Evolutionary conservation across 1,140 invertebrate species (phyloP).

Genomic region (Drosophila aff.): DNA sequence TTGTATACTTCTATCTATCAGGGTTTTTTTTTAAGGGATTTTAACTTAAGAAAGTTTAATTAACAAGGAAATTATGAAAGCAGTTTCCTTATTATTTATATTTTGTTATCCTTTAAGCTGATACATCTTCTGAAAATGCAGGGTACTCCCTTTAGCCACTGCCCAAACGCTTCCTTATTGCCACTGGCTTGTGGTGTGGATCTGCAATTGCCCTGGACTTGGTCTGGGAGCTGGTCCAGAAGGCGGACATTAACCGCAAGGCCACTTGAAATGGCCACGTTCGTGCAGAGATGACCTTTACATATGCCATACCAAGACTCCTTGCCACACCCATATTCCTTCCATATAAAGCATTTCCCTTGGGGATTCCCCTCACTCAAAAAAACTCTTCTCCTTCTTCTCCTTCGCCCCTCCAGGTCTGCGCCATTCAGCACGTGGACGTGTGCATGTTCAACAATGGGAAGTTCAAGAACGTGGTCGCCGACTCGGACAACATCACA

Average conservation of each 20-base stretch:
- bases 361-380: background rate
- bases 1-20: background rate
- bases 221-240: background rate
- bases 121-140: background rate
- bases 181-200: background rate
- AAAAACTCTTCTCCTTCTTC: background rate
- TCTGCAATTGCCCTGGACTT: background rate
- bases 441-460: conserved; percentile 99
- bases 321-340: too few relatives aligned
- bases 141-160: background rate
- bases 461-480: conserved; percentile 99
- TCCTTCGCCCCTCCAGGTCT: conserved; percentile 86
- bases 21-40: background rate
- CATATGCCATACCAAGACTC: background rate
- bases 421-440: conserved; percentile 98
- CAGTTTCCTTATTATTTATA: background rate
- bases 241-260: conserved; percentile 6
- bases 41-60: background rate
- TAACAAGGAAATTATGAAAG: background rate
- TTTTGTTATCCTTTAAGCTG: background rate
- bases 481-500: conserved; percentile 90
- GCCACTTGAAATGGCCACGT: background rate
- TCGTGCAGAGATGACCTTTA: background rate
- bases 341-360: background rate
- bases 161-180: background rate